Conservation (phyloP, 1,140 invertebrate genomes). For the Trichonephila clavata region DNA sequence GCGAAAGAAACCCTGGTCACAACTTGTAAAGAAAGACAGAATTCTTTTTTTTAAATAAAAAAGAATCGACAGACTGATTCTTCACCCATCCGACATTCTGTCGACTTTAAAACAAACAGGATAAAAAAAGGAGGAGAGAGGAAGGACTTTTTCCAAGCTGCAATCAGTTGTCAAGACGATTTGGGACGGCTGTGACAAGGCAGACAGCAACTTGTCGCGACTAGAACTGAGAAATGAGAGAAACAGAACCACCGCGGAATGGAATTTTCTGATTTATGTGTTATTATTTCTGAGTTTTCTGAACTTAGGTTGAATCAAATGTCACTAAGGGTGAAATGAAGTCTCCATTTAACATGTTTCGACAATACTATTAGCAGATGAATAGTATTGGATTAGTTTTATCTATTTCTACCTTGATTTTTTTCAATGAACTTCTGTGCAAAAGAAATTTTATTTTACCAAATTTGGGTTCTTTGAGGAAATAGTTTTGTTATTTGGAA, state of each 20-base stretch:
- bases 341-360: not conserved
- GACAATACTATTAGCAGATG: no score
- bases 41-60: not conserved
- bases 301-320: not conserved
- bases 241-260: not conserved
- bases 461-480: not conserved
- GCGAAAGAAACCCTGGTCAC: no score
- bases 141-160: not conserved
- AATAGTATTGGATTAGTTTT: no score
- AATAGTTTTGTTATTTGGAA: not conserved
- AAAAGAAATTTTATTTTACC: not conserved
- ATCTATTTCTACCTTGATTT: no score
- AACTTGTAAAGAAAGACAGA: no score
- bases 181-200: not conserved
- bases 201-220: not conserved
- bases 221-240: not conserved
- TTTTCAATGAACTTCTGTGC: no score
- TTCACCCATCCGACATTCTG: not conserved
- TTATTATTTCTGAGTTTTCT: not conserved
- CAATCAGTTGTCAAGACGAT: not conserved
- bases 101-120: slow-evolving; percentile 34
- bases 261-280: slow-evolving; percentile 14
- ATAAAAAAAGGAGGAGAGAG: not conserved
- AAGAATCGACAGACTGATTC: not conserved
- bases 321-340: not conserved